Percentiles rank a stretch among this genome's conserved stretches.
Conservation (phyloP, 2,888 invertebrate species). For the Erebia palarica region DNA sequence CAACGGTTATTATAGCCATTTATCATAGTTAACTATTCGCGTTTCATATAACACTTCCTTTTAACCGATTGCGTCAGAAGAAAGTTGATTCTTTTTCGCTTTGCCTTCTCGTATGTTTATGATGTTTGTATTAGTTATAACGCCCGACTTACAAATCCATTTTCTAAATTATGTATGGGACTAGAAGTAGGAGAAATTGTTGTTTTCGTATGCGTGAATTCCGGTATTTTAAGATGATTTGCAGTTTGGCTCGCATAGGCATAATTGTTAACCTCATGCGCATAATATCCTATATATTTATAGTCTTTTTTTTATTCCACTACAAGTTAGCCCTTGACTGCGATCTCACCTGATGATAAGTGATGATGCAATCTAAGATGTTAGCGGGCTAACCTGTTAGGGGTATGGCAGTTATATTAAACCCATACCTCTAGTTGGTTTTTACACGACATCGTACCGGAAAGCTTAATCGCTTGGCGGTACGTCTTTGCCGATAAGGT, state of each 20-base stretch:
- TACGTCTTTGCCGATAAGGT: no score
- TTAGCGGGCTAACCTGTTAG: no score
- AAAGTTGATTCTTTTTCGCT: constrained; percentile 43
- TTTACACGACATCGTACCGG: no score
- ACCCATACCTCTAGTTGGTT: no score
- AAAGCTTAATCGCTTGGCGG: no score
- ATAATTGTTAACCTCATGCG: neutral
- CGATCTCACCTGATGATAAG: no score
- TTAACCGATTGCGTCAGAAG: constrained; percentile 39
- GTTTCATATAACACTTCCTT: constrained; percentile 12
- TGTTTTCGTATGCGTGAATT: constrained; percentile 13
- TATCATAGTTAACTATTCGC: neutral
- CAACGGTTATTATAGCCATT: neutral
- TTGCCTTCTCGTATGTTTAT: constrained; percentile 28
- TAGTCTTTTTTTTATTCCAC: neutral
- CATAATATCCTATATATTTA: neutral
- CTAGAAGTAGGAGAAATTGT: constrained; percentile 29
- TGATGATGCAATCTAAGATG: no score
- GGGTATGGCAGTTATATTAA: no score
- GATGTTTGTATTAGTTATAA: constrained; percentile 25
- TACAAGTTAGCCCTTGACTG: no score
- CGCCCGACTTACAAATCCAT: constrained; percentile 10
- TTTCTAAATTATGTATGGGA: constrained; percentile 26
- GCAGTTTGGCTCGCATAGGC: neutral
- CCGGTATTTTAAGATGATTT: constrained; percentile 21